Evolutionary conservation across 2,113 vertebrate species (phyloP), one percentile per base, ranked within the genome.

Genomic region (Neopipo cinnamomea): DNA sequence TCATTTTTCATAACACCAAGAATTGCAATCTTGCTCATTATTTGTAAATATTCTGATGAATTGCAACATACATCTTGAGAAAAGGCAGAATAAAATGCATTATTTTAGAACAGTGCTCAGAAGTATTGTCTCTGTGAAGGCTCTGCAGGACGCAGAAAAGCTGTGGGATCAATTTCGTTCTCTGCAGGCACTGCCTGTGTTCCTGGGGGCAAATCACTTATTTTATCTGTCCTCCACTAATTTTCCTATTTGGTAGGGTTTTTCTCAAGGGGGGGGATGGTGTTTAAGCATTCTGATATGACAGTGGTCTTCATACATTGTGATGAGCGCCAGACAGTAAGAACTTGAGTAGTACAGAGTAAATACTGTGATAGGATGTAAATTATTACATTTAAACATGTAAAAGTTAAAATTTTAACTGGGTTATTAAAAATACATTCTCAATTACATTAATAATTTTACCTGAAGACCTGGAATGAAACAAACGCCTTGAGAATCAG

Each of bases 401-500:
- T 33, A 47, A 49, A 84, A 44, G 21, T 6, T 37, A 24, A 59
- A 15, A 9, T 52, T 91, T 85, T 22, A 75, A 55, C 25, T 35
- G 9, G 5, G 9, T 75, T 95, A 91, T 31, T 70, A 82, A 73
- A 63, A 63, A 67, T 14, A 47, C 7, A 67, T n/a, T 79, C 5
- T 88, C 21, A 25, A 24, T 73, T 59, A 39, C 28, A 47, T 35
- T 83, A 90, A 13, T n/a, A 74, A 19, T 25, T 91, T 96, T 98
- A 99, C 99, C 99, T 99, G 99, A 75, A 99, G 96, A 91, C 99
- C 99, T 22, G 99, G 99, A 63, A 99, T 98, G 90, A 99, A 99
- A 97, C 98, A 99, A 96, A 99, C 99, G 13, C 99, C 99, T 78
- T 98, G 98, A 20, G 99, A 98, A 97, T 99, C 98, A 53, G 93